Evolutionary conservation across 2,113 vertebrate genomes (phyloP), one percentile per base, ranked within the genome.

Genomic region (Tautogolabrus adspersus): DNA sequence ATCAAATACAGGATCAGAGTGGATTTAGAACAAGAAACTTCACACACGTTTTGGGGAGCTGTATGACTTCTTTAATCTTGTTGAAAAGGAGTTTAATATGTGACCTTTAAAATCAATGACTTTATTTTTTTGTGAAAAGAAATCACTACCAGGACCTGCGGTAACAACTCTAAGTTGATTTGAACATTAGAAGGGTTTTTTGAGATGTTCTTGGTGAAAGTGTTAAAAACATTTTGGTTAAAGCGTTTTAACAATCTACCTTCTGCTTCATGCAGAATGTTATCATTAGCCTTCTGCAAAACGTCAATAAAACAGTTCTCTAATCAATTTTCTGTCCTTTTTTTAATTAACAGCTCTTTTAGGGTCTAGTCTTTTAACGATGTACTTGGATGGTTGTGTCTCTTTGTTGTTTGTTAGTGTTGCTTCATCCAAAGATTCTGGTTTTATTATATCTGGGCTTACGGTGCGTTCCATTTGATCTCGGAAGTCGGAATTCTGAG

Each of bases 231-330:
- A 86, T 65, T 75, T 86, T 72, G 61, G 71, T 91, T 90, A 82
- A 79, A 91, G 93, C 93, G 88, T 93, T 91, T 84, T 83, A 87
- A 92, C 93, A 94, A 94, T 94, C 94, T 90, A 92, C 81, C 86
- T 83, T 86, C 92, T 93, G 90, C 89, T 82, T 79, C 73, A 47
- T 75, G 92, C 92, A 88, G 91, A 92, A 83, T 86, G 79, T 91
- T 92, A 86, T 92, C 56, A 56, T 93, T 92, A 93, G 88, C 92
- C 89, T 93, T 93, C 89, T 89, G 88, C 86, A 88, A 91, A 83
- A 90, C 87, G 84, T 91, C 79, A 95, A 94, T 95, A 94, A 93
- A 94, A 85, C 77, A 66, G 12, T 93, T 93, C 84, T 95, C 87
- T 91, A 56, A 84, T 77, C 74, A 64, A 1, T 81, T 23, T 9